Base-by-base conservation (phyloP, 1,140 invertebrate species). In the Aphaenogaster floridana region DNA sequence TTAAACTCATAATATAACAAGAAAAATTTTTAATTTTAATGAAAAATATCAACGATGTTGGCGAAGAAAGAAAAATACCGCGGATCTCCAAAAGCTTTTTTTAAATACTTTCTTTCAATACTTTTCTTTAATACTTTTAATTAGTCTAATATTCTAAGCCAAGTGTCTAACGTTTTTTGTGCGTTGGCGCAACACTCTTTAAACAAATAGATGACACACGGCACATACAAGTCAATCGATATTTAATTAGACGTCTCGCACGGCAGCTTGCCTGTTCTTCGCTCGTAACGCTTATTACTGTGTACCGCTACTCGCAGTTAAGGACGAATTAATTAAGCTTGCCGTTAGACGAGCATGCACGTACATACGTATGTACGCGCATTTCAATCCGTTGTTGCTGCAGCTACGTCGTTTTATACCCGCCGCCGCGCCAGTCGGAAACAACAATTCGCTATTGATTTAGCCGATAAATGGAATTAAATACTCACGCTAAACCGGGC, bases 391-490 rank as follows among this genome's bases (percentile, higher is more conserved):
- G 59, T 50, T 85, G 71, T 64, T 50, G 69, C 28, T 50, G 28
- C 61, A 36, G 45, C 77, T 28, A 69, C 66, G 39, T 59, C 68
- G 68, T 72, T 83, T 59, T 72, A 54, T 76, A 64, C 72, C 52
- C 34, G 39, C 28, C 48, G 68, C 28, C 72, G 42, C 63, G 13
- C 45, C 80, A 61, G 42, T 83, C 78, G 78, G 64, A 63, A 87
- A 87, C 54, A 87, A 87, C 86, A 83, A 87, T 87, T 71, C 78
- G 64, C 66, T 69, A 87, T 87, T 83, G 86, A 87, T 87, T 83
- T 83, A 71, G 78, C 66, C 86, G 86, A 87, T 87, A 83, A 87
- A 87, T 83, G 77, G 78, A 83, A 81, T 87, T 87, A 87, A 87
- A 81, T 71, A 83, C 86, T 71, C 76, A 81, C 80, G 36, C 54